phyloP scores from a whole-genome alignment of 1,140 invertebrate genomes.

The Carcinoscorpius rotundicauda region DNA sequence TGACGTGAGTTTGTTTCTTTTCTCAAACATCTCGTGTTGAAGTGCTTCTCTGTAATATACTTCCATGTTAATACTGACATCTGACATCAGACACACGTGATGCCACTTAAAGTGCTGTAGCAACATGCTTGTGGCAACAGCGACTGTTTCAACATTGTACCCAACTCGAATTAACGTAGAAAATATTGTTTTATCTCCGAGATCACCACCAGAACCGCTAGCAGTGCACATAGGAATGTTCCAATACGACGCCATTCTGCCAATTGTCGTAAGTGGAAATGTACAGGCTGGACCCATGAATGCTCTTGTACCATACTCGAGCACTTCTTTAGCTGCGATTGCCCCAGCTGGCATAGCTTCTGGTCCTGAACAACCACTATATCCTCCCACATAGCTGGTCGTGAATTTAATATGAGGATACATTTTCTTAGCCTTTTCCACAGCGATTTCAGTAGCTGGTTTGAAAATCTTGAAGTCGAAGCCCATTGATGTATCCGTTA shows the following conservation, averaged over 20 bases:
- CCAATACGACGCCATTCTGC: conserved; percentile 71
- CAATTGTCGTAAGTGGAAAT: conserved; percentile 71
- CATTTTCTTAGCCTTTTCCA: conserved; percentile 5
- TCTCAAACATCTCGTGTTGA: no score
- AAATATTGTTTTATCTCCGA: conserved; percentile 75
- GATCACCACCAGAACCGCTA: conserved; percentile 48
- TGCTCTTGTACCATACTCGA: conserved; percentile 16
- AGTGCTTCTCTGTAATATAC: neutral
- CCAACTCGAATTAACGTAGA: conserved; percentile 73
- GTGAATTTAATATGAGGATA: conserved; percentile 16
- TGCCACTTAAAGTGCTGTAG: conserved; percentile 66
- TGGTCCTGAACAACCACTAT: no score
- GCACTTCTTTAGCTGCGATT: conserved; percentile 19
- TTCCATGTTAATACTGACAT: conserved; percentile 36
- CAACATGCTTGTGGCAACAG: conserved; percentile 45
- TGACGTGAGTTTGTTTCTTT: no score
- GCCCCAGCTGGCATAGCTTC: conserved; percentile 7
- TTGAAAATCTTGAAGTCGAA: conserved; percentile 10
- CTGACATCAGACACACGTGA: conserved; percentile 67
- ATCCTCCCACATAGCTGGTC: neutral
- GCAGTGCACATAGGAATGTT: conserved; percentile 67
- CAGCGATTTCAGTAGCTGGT: conserved; percentile 7
- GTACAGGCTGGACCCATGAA: conserved; percentile 43
- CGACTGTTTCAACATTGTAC: conserved; percentile 53
- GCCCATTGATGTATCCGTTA: no score